These are phyloP conservation scores for Meriones unguiculatus DNA, from an alignment of 2,113 vertebrate genomes.

Conservation along the genomic window DNA sequence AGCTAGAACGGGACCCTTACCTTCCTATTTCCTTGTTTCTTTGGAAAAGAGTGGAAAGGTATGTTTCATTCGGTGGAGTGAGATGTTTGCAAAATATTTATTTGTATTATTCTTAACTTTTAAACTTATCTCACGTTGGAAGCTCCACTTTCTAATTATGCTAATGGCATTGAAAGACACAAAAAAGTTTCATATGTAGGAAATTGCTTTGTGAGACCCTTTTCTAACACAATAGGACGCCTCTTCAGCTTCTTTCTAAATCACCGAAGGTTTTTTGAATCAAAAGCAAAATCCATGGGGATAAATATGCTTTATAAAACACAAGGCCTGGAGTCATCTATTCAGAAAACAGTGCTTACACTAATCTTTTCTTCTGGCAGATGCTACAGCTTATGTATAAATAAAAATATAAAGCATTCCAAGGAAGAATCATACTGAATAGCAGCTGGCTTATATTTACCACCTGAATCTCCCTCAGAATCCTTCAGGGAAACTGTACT, in stretches of 20 bases:
- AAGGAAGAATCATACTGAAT: conserved; percentile 24
- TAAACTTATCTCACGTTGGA: not conserved
- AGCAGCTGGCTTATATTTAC: not conserved
- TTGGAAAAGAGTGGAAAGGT: not conserved
- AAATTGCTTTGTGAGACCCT: not conserved
- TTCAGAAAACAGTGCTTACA: conserved; percentile 56
- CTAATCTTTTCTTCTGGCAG: conserved; percentile 52
- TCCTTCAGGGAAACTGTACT: not conserved
- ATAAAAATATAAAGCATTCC: conserved; percentile 61
- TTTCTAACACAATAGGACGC: not conserved
- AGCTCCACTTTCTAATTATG: conserved; percentile 1
- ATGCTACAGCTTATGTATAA: conserved; percentile 51
- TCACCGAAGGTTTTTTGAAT: conserved; percentile 61
- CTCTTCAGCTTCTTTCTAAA: not conserved
- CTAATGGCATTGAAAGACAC: not conserved
- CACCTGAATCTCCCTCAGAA: conserved; percentile 16
- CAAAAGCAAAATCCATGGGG: conserved; percentile 68
- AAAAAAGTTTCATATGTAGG: conserved; percentile 14
- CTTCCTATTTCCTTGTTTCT: not conserved
- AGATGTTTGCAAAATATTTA: conserved; percentile 11
- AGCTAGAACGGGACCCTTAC: not conserved
- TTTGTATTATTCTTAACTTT: conserved; percentile 21
- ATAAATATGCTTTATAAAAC: conserved; percentile 48
- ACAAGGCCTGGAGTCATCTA: conserved; percentile 50
- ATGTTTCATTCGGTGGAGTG: not conserved